A percentile compares a stretch with the other conserved stretches of the same genome.
Evolutionary conservation across 2,888 invertebrate genomes (phyloP).

Genomic region (Abrostola triplasia): DNA sequence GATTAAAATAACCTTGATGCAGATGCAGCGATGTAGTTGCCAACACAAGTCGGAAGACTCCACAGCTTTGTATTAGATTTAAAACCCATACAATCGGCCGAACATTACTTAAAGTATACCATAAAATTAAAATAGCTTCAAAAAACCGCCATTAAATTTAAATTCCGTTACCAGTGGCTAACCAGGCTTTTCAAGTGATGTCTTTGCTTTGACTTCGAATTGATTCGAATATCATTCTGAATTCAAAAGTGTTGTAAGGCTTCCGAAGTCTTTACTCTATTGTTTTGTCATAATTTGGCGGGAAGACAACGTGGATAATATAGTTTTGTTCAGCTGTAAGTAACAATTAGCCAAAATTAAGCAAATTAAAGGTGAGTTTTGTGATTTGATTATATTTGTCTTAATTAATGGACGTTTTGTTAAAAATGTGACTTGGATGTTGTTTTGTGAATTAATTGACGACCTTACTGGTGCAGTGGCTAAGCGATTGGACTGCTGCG

Average conservation of each 20-base stretch:
- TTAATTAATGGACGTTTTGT: too few relatives aligned
- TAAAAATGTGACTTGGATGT: too few relatives aligned
- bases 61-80: constrained; percentile 47
- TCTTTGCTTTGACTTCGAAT: constrained; percentile 25
- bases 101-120: constrained; percentile 28
- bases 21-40: constrained; percentile 70
- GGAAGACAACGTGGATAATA: constrained; percentile 5
- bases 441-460: too few relatives aligned
- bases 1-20: constrained; percentile 80
- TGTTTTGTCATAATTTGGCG: constrained; percentile 17
- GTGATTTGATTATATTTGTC: neutral
- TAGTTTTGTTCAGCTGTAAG: constrained; percentile 19
- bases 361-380: constrained; percentile 75
- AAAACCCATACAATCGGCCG: constrained; percentile 28
- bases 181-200: constrained; percentile 24
- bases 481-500: too few relatives aligned
- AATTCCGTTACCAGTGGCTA: constrained; percentile 14
- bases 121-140: constrained; percentile 34
- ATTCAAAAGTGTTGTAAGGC: constrained; percentile 25
- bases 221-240: constrained; percentile 23
- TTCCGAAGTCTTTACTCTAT: constrained; percentile 8
- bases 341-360: constrained; percentile 74
- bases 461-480: too few relatives aligned
- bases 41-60: constrained; percentile 65
- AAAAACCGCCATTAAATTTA: constrained; percentile 19